A percentile compares a stretch with the other conserved stretches of the same genome.
Conservation (phyloP, 2,113 vertebrate genomes). For the Saimiri boliviensis region DNA sequence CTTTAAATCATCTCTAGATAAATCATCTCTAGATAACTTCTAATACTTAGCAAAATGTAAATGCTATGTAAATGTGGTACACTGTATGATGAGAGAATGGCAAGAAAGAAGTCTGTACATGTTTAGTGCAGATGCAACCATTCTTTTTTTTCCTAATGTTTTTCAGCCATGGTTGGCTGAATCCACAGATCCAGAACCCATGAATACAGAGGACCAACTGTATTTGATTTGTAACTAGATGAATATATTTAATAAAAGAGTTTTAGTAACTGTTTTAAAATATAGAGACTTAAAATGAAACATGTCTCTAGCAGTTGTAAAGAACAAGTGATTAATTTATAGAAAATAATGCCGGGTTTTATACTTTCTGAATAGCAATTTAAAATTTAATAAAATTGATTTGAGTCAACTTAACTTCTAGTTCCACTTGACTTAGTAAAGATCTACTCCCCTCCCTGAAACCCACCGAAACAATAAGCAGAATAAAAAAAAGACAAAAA, state of each 20-base stretch:
- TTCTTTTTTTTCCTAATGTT: neutral
- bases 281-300: neutral
- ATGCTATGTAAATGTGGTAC: neutral
- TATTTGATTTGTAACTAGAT: neutral
- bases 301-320: neutral
- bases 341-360: constrained; percentile 26
- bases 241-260: constrained; percentile 19
- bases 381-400: constrained; percentile 18
- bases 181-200: neutral
- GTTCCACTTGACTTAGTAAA: neutral
- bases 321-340: neutral
- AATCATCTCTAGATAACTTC: neutral
- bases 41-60: neutral
- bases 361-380: constrained; percentile 26
- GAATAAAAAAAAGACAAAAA: neutral
- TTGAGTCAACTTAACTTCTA: neutral
- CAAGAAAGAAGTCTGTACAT: neutral
- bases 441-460: neutral
- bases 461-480: constrained; percentile 25
- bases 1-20: neutral
- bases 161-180: neutral
- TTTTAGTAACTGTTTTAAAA: constrained; percentile 37
- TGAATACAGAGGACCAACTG: neutral
- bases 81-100: neutral
- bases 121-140: neutral